Percentiles rank a stretch among this genome's conserved stretches.
These are phyloP conservation scores for Volucella inanis DNA, from an alignment of 2,888 invertebrate species.

Conservation along the genomic window DNA sequence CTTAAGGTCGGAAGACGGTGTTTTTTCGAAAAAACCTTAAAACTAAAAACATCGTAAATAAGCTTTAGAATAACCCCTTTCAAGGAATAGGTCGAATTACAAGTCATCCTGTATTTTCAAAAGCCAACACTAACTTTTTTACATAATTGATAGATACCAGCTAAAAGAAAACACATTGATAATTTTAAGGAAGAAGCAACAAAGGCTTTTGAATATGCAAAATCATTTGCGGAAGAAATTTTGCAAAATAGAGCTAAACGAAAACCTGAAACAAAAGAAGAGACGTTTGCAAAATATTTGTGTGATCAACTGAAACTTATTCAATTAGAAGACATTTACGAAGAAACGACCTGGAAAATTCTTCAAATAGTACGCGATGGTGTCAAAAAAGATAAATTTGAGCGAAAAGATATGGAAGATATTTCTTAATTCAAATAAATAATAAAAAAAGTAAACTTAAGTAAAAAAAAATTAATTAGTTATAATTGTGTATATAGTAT, in stretches of 20 bases:
- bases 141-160: background rate
- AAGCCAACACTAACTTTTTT: background rate
- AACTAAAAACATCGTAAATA: too few relatives aligned
- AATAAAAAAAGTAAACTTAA: too few relatives aligned
- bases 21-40: too few relatives aligned
- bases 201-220: conserved; percentile 5
- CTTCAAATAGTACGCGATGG: conserved; percentile 11
- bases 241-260: conserved; percentile 2
- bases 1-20: too few relatives aligned
- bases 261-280: conserved; percentile 5
- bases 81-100: too few relatives aligned
- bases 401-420: background rate
- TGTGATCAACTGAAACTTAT: background rate
- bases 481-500: too few relatives aligned
- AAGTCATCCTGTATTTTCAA: too few relatives aligned
- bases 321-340: conserved; percentile 4
- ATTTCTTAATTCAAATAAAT: background rate
- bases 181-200: conserved; percentile 2
- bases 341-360: conserved; percentile 17
- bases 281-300: conserved; percentile 7
- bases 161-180: background rate
- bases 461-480: too few relatives aligned
- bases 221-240: conserved; percentile 6
- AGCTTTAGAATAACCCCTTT: too few relatives aligned
- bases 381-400: background rate